Percentiles rank a stretch among this genome's conserved stretches.
Conservation (phyloP, 2,797 vertebrate genomes). For the Aeoliscus strigatus region DNA sequence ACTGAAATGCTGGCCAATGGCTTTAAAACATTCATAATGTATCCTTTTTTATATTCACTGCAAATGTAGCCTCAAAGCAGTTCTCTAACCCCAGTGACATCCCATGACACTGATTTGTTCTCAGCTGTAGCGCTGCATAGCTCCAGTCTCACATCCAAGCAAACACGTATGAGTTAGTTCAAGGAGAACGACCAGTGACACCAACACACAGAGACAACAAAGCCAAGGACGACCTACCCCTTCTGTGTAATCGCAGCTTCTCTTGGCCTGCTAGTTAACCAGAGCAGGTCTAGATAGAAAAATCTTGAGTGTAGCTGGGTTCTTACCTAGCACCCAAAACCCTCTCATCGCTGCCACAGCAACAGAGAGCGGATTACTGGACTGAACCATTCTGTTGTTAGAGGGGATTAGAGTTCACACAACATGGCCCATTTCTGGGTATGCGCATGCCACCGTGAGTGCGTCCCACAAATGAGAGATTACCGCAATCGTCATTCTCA, state of each 20-base stretch:
- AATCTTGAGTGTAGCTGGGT: slow-evolving; percentile 68
- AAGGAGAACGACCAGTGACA: slow-evolving; percentile 13
- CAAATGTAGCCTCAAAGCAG: slow-evolving; percentile 25
- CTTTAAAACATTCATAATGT: slow-evolving; percentile 28
- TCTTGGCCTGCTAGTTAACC: slow-evolving; percentile 69
- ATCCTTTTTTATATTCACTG: slow-evolving; percentile 15
- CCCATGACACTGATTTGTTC: slow-evolving; percentile 37
- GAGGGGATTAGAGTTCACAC: slow-evolving; percentile 83
- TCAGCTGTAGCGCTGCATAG: slow-evolving; percentile 31
- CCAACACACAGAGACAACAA: slow-evolving; percentile 17
- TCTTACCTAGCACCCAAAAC: slow-evolving; percentile 80
- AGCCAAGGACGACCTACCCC: slow-evolving; percentile 68
- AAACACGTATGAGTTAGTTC: slow-evolving; percentile 20
- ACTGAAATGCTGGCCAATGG: slow-evolving; percentile 8
- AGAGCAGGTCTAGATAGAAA: slow-evolving; percentile 64
- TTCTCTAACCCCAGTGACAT: slow-evolving; percentile 17
- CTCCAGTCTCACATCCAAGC: slow-evolving; percentile 23
- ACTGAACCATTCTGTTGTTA: slow-evolving; percentile 84
- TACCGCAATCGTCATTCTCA: slow-evolving; percentile 73
- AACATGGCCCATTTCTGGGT: slow-evolving; percentile 77
- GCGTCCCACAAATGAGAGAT: slow-evolving; percentile 75
- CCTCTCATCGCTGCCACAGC: slow-evolving; percentile 85
- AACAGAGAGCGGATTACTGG: slow-evolving; percentile 89
- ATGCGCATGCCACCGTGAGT: slow-evolving; percentile 54
- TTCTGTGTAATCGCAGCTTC: slow-evolving; percentile 61